Evolutionary conservation across 35 echinoderm and acorn worm genomes (phyloP).

Genomic region (Amphiura filiformis): DNA sequence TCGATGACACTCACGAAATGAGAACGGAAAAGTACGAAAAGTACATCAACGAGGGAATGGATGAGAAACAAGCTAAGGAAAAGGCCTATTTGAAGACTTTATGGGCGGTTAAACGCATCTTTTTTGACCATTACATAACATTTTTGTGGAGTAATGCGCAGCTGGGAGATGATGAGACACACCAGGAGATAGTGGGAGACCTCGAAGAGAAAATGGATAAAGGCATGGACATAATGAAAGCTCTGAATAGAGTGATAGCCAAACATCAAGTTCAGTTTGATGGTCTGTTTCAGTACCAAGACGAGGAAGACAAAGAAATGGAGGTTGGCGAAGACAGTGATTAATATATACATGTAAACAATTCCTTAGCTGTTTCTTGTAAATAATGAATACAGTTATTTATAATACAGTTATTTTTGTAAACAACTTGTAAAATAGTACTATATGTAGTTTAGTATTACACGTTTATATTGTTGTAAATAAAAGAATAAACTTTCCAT

Average conservation of each 20-base stretch:
- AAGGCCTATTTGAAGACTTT: neutral
- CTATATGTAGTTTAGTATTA: no score
- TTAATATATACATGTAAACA: no score
- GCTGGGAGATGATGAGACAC: neutral
- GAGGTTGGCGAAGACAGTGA: no score
- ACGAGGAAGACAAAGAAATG: no score
- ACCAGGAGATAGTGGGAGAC: neutral
- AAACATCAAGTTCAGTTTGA: slow-evolving; percentile 8
- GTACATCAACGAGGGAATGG: slow-evolving; percentile 1
- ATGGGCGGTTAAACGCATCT: slow-evolving; percentile 7
- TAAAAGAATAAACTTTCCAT: no score
- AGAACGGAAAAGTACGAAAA: neutral
- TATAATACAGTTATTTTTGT: no score
- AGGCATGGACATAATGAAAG: neutral
- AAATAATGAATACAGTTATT: no score
- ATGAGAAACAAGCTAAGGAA: slow-evolving; percentile 10
- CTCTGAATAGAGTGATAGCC: neutral
- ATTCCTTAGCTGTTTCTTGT: no score
- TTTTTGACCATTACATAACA: neutral
- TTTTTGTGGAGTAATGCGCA: neutral
- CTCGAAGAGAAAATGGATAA: neutral
- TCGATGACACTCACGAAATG: neutral
- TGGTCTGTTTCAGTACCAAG: slow-evolving; percentile 8
- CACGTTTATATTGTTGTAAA: no score
- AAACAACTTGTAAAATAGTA: no score